Base-by-base conservation (phyloP, 2,797 vertebrate species). In the Benthosema pterotum region DNA sequence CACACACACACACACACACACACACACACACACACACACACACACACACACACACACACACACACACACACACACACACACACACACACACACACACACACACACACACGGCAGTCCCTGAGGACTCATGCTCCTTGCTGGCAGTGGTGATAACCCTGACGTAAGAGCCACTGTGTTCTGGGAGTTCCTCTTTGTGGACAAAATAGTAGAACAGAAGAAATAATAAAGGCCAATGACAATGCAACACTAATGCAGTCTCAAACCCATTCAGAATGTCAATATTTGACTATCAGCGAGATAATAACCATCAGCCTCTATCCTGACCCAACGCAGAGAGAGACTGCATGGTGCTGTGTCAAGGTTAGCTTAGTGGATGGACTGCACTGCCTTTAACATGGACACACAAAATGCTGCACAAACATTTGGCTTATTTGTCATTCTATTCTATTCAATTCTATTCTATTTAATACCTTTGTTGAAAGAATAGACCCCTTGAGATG, bases 91-190 rank as follows among this genome's bases (percentile, higher is more conserved):
- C n/a, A 22, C 25, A 11, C 55, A 53, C 58, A 61, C 47, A 63
- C 28, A 65, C n/a, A 62, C 42, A 17, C 5, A 22, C 6, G n/a
- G 32, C 32, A 11, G 32, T 38, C 78, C 69, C 63, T 14, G 43
- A 79, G 74, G 75, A 72, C 52, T 58, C 49, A 60, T 60, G 52
- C 47, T 52, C 18, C 47, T n/a, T 63, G 50, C 51, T 15, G 19
- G 59, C 42, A n/a, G 48, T 52, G 57, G 42, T 13, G 63, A 64
- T 46, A 53, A 45, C 42, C 51, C 63, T 64, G 16, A 72, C 47
- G 66, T 11, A 14, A 52, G 51, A 25, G 22, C 52, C 17, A 16
- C 5, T 50, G 48, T 11, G 48, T 11, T 16, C 48, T 16, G 9
- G 55, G 49, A 63, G 17, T 57, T 22, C 12, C 47, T 17, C 63